These are phyloP conservation scores for Trialeurodes vaporariorum DNA, from an alignment of 1,140 invertebrate genomes.

Conservation along the genomic window DNA sequence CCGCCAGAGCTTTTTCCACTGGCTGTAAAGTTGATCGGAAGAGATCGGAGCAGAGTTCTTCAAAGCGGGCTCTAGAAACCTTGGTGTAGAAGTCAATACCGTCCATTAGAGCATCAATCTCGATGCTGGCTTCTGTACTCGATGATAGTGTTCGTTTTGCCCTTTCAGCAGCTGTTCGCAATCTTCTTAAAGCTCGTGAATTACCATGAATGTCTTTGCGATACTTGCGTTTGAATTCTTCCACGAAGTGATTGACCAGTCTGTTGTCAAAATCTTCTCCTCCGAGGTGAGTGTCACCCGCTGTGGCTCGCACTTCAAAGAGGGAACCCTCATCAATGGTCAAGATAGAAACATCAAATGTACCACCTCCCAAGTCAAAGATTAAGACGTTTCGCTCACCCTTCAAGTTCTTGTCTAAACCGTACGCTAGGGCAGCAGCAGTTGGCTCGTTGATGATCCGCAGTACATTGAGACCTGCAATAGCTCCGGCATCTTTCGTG, in stretches of 20 bases:
- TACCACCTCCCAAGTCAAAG: too few species aligned
- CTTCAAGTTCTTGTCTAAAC: constrained; percentile 71
- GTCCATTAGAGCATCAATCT: constrained; percentile 43
- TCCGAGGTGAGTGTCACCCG: constrained; percentile 60
- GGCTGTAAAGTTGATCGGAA: constrained; percentile 44
- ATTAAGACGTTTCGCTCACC: too few species aligned
- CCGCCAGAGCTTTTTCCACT: too few species aligned
- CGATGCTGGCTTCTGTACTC: constrained; percentile 43
- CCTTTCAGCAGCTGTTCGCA: constrained; percentile 50
- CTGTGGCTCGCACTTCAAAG: constrained; percentile 68
- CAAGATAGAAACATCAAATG: constrained; percentile 77
- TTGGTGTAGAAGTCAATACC: constrained; percentile 49
- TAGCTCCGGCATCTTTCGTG: too few species aligned
- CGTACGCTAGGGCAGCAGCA: constrained; percentile 71
- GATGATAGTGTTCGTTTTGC: constrained; percentile 46
- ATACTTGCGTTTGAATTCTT: constrained; percentile 43
- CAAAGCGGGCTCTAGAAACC: constrained; percentile 47
- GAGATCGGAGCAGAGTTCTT: constrained; percentile 48
- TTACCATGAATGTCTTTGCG: constrained; percentile 38
- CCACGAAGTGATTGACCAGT: constrained; percentile 57
- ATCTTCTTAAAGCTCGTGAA: constrained; percentile 41
- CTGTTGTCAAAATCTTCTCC: constrained; percentile 73
- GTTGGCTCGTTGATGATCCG: constrained; percentile 72
- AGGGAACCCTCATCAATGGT: constrained; percentile 80
- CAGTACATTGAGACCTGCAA: constrained; percentile 69